phyloP scores from a whole-genome alignment of 2,797 vertebrate genomes.

The Notolepis coatsorum region DNA sequence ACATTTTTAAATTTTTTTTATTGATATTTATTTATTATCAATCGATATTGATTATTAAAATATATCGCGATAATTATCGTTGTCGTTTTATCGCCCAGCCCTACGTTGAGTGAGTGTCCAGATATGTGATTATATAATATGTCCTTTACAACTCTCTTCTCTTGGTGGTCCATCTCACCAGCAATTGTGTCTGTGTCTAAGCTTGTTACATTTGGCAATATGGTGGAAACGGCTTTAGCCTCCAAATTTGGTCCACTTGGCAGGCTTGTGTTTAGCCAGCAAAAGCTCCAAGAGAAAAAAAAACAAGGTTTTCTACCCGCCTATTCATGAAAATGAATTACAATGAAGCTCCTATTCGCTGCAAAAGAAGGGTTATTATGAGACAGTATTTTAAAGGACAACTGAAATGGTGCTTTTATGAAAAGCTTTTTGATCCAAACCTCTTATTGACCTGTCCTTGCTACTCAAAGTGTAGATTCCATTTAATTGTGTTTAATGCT shows the following conservation, averaged over 20 bases:
- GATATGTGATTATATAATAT: slow-evolving; percentile 13
- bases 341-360: slow-evolving; percentile 9
- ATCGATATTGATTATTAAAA: too few relatives aligned
- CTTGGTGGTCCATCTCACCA: slow-evolving; percentile 32
- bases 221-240: slow-evolving; percentile 29
- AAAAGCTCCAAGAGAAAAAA: slow-evolving; percentile 37
- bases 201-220: slow-evolving; percentile 45
- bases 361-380: not conserved
- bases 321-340: slow-evolving; percentile 8
- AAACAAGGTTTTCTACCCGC: slow-evolving; percentile 6
- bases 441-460: slow-evolving; percentile 19
- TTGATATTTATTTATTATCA: too few relatives aligned
- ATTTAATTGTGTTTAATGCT: slow-evolving; percentile 11
- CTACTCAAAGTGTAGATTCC: not conserved
- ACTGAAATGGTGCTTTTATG: slow-evolving; percentile 22
- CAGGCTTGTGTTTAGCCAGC: slow-evolving; percentile 25
- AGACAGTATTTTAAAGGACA: slow-evolving; percentile 35
- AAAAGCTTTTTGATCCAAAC: slow-evolving; percentile 43
- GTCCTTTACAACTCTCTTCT: slow-evolving; percentile 27
- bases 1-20: too few relatives aligned
- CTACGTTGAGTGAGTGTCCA: not conserved
- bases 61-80: too few relatives aligned
- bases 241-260: slow-evolving; percentile 44
- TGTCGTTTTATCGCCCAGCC: too few relatives aligned
- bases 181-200: slow-evolving; percentile 44